Percentiles rank a stretch among this genome's conserved stretches.
These are phyloP conservation scores for Halictus quadricinctus DNA, from an alignment of 2,888 invertebrate genomes.

Conservation along the genomic window DNA sequence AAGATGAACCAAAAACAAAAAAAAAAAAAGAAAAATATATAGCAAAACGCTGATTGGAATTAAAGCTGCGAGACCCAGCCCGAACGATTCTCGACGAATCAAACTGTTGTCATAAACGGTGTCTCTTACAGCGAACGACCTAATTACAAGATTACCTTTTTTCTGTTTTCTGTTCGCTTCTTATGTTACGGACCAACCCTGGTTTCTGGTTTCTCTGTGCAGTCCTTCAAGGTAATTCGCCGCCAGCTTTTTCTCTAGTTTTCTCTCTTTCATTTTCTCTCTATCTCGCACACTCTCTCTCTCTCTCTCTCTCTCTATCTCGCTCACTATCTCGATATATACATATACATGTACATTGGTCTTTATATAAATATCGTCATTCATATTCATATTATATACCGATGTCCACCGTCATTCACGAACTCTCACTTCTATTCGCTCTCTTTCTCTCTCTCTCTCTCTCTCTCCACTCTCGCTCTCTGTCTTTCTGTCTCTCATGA, in stretches of 20 bases:
- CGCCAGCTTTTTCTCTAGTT: slow-evolving; percentile 73
- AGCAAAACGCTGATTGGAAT: slow-evolving; percentile 24
- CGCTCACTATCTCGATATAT: background rate
- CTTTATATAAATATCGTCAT: slow-evolving; percentile 32
- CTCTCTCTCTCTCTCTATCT: background rate
- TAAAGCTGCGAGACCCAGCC: slow-evolving; percentile 14
- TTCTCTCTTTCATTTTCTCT: slow-evolving; percentile 39
- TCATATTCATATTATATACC: slow-evolving; percentile 33
- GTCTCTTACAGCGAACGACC: slow-evolving; percentile 73
- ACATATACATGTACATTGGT: slow-evolving; percentile 42
- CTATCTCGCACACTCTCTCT: slow-evolving; percentile 19
- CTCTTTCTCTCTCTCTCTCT: slow-evolving; percentile 33
- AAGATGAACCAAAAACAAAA: background rate
- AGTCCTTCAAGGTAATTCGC: slow-evolving; percentile 82
- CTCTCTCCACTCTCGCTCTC: slow-evolving; percentile 14
- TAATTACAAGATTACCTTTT: slow-evolving; percentile 78
- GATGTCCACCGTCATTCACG: background rate
- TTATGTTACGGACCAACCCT: slow-evolving; percentile 80
- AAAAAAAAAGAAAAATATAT: background rate
- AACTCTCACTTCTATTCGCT: slow-evolving; percentile 39
- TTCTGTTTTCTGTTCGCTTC: slow-evolving; percentile 82
- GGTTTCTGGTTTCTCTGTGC: slow-evolving; percentile 81
- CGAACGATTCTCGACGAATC: slow-evolving; percentile 24
- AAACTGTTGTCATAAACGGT: slow-evolving; percentile 50
- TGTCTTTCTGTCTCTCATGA: slow-evolving; percentile 33